These are phyloP conservation scores for Drosophila pallidifrons DNA, from an alignment of 1,140 invertebrate genomes.

Conservation along the genomic window DNA sequence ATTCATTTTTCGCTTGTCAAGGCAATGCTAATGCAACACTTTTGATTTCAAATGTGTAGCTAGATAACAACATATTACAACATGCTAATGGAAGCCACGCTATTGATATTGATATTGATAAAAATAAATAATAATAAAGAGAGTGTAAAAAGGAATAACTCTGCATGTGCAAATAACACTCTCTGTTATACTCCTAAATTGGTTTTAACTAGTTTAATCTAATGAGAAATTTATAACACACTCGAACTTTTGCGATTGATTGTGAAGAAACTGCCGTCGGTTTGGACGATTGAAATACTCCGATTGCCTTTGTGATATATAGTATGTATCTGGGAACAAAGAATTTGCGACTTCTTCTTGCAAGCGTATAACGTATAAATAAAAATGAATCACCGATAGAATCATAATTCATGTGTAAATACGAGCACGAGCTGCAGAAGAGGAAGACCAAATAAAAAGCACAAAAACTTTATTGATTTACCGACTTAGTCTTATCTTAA, in stretches of 20 bases:
- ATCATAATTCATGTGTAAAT: slow-evolving; percentile 12
- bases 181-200: background rate
- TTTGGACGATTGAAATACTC: background rate
- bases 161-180: background rate
- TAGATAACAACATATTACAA: slow-evolving; percentile 1
- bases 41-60: slow-evolving; percentile 4
- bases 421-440: background rate
- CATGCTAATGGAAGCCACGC: background rate
- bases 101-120: background rate
- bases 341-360: slow-evolving; percentile 5
- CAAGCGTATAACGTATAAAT: slow-evolving; percentile 8
- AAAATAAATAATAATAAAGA: background rate
- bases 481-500: slow-evolving; percentile 15
- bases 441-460: background rate
- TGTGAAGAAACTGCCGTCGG: background rate
- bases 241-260: background rate
- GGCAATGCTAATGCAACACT: slow-evolving; percentile 4
- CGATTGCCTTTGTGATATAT: slow-evolving; percentile 9
- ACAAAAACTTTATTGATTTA: slow-evolving; percentile 23
- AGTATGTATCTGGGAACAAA: slow-evolving; percentile 2
- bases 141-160: background rate
- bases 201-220: background rate
- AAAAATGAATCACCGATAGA: slow-evolving; percentile 13
- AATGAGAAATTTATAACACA: background rate
- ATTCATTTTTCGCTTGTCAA: slow-evolving; percentile 5